phyloP scores from a whole-genome alignment of 2,113 vertebrate genomes.

The Panurus biarmicus region DNA sequence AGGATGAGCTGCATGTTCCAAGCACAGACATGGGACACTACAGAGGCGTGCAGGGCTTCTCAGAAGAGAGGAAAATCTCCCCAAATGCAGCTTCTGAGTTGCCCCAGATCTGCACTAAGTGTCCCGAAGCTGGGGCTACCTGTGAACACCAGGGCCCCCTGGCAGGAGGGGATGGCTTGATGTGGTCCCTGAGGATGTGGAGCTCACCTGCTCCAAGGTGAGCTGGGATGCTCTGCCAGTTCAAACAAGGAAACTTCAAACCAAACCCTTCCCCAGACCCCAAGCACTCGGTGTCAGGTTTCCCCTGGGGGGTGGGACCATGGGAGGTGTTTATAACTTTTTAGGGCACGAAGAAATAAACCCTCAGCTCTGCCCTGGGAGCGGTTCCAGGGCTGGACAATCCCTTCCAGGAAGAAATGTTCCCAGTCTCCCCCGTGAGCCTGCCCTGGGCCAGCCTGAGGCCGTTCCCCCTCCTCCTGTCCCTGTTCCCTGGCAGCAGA shows the following conservation, averaged over 20 bases:
- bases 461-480: background rate
- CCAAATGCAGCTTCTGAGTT: background rate
- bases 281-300: background rate
- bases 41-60: background rate
- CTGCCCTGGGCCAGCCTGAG: background rate
- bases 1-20: rapidly evolving
- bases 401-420: background rate
- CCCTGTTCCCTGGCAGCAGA: background rate
- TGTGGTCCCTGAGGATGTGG: background rate
- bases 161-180: background rate
- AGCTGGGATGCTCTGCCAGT: background rate
- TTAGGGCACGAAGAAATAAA: background rate
- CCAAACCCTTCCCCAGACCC: background rate
- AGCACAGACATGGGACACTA: rapidly evolving
- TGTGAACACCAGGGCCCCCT: background rate
- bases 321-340: background rate
- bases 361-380: background rate
- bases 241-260: background rate
- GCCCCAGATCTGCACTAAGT: background rate
- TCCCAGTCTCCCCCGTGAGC: rapidly evolving
- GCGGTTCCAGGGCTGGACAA: background rate
- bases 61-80: background rate
- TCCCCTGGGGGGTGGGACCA: background rate
- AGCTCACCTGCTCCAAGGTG: background rate
- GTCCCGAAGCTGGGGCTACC: rapidly evolving